Evolutionary conservation across 2,113 vertebrate genomes (phyloP).

Genomic region (Hydropotes inermis): DNA sequence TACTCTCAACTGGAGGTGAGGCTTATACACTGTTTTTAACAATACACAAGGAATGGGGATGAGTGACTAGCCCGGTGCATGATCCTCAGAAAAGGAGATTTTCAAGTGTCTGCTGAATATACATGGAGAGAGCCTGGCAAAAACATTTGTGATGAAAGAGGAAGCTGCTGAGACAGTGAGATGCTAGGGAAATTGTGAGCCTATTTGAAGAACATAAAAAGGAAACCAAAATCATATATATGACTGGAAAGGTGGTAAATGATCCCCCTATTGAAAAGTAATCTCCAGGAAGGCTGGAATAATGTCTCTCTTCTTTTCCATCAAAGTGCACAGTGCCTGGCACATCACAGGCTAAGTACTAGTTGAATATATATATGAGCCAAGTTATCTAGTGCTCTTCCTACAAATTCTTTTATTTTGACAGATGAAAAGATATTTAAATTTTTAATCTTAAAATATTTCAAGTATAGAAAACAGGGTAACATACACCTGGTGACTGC

Average conservation of each 20-base stretch:
- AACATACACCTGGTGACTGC: background rate
- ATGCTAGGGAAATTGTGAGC: background rate
- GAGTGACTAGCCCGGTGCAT: background rate
- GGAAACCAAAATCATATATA: background rate
- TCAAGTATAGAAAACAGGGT: background rate
- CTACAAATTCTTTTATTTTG: background rate
- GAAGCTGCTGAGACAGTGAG: background rate
- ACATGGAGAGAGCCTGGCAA: background rate
- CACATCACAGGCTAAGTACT: fast-evolving
- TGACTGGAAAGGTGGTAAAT: background rate
- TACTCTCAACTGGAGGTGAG: background rate
- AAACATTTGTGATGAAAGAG: background rate
- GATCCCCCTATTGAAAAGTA: background rate
- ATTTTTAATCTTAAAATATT: background rate
- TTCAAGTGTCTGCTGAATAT: background rate
- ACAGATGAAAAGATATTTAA: background rate
- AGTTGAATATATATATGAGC: background rate
- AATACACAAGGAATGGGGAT: background rate
- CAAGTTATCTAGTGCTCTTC: background rate
- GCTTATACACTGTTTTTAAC: background rate
- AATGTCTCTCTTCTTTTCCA: background rate
- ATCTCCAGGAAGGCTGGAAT: background rate
- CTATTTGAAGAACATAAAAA: background rate
- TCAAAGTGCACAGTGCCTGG: background rate
- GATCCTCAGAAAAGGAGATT: background rate